Conservation (phyloP, 1,140 invertebrate species). For the Tetramorium simillimum region DNA sequence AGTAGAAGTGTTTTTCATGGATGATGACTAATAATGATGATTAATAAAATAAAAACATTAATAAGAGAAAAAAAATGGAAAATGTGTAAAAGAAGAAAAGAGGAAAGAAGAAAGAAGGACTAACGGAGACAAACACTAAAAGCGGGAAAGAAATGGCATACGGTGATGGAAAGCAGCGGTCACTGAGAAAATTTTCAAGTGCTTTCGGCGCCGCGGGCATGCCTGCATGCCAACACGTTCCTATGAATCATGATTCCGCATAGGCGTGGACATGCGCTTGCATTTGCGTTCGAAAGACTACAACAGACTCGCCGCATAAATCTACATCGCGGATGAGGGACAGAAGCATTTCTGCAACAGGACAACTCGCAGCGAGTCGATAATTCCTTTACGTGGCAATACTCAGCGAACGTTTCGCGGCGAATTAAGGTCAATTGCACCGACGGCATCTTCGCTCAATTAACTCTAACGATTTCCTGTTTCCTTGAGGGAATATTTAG, state of each 20-base stretch:
- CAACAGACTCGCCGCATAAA: slow-evolving; percentile 32
- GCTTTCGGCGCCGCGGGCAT: not conserved
- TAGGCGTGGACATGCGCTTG: slow-evolving; percentile 45
- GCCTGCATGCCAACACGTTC: slow-evolving; percentile 38
- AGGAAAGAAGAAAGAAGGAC: too few relatives aligned
- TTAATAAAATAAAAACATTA: not conserved
- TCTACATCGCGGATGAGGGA: slow-evolving; percentile 32
- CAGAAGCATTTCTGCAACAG: not conserved
- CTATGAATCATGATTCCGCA: slow-evolving; percentile 51
- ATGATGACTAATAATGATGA: too few relatives aligned
- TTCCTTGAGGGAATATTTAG: slow-evolving; percentile 13
- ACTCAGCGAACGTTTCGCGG: slow-evolving; percentile 13
- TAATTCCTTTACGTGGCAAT: slow-evolving; percentile 23
- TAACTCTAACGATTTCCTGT: slow-evolving; percentile 47
- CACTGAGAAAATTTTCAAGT: slow-evolving; percentile 42
- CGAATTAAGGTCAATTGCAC: slow-evolving; percentile 52
- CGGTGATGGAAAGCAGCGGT: slow-evolving; percentile 12
- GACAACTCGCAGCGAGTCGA: slow-evolving; percentile 2
- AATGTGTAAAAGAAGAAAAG: not conserved
- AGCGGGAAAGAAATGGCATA: not conserved
- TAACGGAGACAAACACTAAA: not conserved
- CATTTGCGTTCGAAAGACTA: not conserved
- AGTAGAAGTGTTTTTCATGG: not conserved
- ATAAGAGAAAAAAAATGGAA: not conserved
- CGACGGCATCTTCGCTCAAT: slow-evolving; percentile 34